phyloP scores from a whole-genome alignment of 2,888 invertebrate genomes.

The Drosophila multiciliata region DNA sequence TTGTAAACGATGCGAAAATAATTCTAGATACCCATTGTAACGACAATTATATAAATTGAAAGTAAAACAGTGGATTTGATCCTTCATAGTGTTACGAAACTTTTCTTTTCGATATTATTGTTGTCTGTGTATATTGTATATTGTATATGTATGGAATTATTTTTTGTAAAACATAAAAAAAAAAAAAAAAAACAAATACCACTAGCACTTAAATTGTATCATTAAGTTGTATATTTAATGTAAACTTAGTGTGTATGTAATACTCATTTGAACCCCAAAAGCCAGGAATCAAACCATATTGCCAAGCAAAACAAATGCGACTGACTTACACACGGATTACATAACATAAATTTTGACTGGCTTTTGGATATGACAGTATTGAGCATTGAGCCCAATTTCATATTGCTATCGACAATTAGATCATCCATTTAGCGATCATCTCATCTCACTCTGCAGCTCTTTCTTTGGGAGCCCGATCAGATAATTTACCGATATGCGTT shows the following conservation, averaged over 20 bases:
- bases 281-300: constrained; percentile 6
- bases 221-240: constrained; percentile 41
- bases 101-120: constrained; percentile 60
- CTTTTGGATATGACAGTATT: constrained; percentile 25
- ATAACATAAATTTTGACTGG: constrained; percentile 1
- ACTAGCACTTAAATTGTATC: constrained; percentile 39
- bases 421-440: constrained; percentile 39
- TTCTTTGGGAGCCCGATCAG: constrained; percentile 45
- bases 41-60: constrained; percentile 78
- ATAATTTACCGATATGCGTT: constrained; percentile 53
- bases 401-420: constrained; percentile 29
- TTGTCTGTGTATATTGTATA: constrained; percentile 61
- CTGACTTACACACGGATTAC: background rate
- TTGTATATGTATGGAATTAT: constrained; percentile 64
- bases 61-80: constrained; percentile 86
- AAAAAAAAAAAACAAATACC: background rate
- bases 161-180: constrained; percentile 16
- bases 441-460: constrained; percentile 53
- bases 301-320: background rate
- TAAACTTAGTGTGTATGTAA: constrained; percentile 49
- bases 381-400: constrained; percentile 19
- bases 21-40: constrained; percentile 45
- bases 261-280: constrained; percentile 29
- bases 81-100: constrained; percentile 82
- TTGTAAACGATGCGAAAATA: constrained; percentile 28